These are phyloP conservation scores for Parapristionchus giblindavisi DNA, from an alignment of 2,888 invertebrate species.

Conservation along the genomic window DNA sequence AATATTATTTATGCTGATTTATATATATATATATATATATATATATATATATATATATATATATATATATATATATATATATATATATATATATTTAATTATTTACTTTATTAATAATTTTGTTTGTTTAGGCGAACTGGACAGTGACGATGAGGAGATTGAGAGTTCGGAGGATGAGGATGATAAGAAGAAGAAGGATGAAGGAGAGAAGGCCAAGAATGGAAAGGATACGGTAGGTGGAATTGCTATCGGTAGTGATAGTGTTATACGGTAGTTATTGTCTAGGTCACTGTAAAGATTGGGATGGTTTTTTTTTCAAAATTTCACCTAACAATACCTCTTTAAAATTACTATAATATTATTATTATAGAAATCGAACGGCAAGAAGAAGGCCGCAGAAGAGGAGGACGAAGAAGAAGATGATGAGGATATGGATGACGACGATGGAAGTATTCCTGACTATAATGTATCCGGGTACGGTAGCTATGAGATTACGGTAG, in stretches of 20 bases:
- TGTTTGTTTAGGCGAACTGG: slow-evolving; percentile 9
- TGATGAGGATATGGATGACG: slow-evolving; percentile 41
- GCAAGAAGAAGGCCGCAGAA: slow-evolving; percentile 35
- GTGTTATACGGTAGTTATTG: too few relatives aligned
- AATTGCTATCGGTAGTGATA: too few relatives aligned
- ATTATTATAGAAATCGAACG: slow-evolving; percentile 6
- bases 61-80: too few relatives aligned
- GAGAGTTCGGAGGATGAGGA: slow-evolving; percentile 61
- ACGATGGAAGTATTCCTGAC: slow-evolving; percentile 39
- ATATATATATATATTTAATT: too few relatives aligned
- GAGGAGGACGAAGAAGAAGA: slow-evolving; percentile 38
- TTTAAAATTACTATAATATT: neutral
- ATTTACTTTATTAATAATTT: neutral
- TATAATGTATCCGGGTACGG: slow-evolving; percentile 35
- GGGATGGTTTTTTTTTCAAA: neutral
- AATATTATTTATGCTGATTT: too few relatives aligned
- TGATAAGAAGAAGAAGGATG: slow-evolving; percentile 37
- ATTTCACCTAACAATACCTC: neutral
- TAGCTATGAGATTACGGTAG: neutral
- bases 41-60: too few relatives aligned
- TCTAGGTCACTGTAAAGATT: too few relatives aligned
- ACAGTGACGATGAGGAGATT: slow-evolving; percentile 62
- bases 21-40: too few relatives aligned
- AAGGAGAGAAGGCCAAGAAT: slow-evolving; percentile 36
- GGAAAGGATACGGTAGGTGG: neutral